A percentile compares a stretch with the other conserved stretches of the same genome.
phyloP scores from a whole-genome alignment of 2,113 vertebrate species.

The Cyanistes caeruleus region DNA sequence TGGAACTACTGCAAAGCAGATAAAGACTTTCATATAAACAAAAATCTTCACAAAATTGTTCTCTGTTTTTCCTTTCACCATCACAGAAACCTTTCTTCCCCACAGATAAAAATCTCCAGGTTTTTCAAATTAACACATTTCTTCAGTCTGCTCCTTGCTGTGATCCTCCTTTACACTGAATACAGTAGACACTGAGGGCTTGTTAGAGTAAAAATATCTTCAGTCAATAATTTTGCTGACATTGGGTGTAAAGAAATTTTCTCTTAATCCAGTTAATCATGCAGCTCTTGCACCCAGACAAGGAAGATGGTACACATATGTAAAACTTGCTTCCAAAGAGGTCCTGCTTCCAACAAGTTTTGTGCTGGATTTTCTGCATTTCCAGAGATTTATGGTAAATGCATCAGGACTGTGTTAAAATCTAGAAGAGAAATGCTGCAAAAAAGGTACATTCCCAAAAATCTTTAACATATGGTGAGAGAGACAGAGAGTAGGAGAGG shows the following conservation, averaged over 20 bases:
- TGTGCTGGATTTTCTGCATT: neutral
- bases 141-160: neutral
- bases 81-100: neutral
- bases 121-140: conserved; percentile 12
- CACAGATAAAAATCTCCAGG: neutral
- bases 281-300: neutral
- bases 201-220: neutral
- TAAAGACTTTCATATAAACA: neutral
- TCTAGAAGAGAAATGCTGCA: neutral
- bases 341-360: conserved; percentile 7
- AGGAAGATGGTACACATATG: neutral
- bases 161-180: neutral
- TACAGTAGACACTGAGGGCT: neutral
- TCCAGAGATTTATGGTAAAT: conserved; percentile 5
- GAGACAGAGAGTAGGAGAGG: neutral
- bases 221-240: neutral
- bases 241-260: neutral
- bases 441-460: neutral
- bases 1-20: neutral
- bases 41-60: neutral
- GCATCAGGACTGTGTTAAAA: neutral
- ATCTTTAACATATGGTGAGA: neutral
- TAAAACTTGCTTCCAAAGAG: neutral
- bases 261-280: neutral
- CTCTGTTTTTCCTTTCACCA: neutral